Percentiles rank a stretch among this genome's conserved stretches.
These are phyloP conservation scores for Temnothorax longispinosus DNA, from an alignment of 1,140 invertebrate genomes.

Conservation along the genomic window DNA sequence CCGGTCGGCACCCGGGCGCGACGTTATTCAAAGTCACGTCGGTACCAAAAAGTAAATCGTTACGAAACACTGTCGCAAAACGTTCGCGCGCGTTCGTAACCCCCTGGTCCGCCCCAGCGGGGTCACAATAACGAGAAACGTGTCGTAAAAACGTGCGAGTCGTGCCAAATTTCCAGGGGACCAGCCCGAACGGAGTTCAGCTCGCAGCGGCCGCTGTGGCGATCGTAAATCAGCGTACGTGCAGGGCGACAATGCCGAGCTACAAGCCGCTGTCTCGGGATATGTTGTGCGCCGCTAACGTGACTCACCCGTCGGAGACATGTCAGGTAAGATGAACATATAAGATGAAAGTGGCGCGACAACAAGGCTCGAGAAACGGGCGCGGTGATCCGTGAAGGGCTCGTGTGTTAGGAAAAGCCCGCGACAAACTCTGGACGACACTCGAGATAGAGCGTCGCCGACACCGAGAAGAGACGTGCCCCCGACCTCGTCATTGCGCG, in stretches of 20 bases:
- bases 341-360: constrained; percentile 22
- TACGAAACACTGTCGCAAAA: constrained; percentile 43
- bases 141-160: constrained; percentile 61
- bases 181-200: constrained; percentile 74
- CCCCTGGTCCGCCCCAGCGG: background rate
- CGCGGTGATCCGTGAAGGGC: background rate
- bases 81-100: constrained; percentile 1
- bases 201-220: constrained; percentile 82
- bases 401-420: constrained; percentile 2
- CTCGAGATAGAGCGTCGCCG: constrained; percentile 43
- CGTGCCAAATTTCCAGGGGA: constrained; percentile 69
- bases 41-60: constrained; percentile 49
- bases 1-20: background rate
- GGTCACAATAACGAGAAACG: constrained; percentile 51
- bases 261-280: constrained; percentile 65
- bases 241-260: constrained; percentile 76
- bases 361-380: background rate
- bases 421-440: constrained; percentile 48
- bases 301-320: constrained; percentile 51
- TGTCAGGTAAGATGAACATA: constrained; percentile 69
- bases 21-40: constrained; percentile 52
- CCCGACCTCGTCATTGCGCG: constrained; percentile 44
- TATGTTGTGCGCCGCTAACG: constrained; percentile 66
- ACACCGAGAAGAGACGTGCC: constrained; percentile 30
- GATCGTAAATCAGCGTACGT: constrained; percentile 79